Percentiles rank a stretch among this genome's conserved stretches.
These are phyloP conservation scores for Drosophila sp. DNA, from an alignment of 1,140 invertebrate genomes.

Conservation along the genomic window DNA sequence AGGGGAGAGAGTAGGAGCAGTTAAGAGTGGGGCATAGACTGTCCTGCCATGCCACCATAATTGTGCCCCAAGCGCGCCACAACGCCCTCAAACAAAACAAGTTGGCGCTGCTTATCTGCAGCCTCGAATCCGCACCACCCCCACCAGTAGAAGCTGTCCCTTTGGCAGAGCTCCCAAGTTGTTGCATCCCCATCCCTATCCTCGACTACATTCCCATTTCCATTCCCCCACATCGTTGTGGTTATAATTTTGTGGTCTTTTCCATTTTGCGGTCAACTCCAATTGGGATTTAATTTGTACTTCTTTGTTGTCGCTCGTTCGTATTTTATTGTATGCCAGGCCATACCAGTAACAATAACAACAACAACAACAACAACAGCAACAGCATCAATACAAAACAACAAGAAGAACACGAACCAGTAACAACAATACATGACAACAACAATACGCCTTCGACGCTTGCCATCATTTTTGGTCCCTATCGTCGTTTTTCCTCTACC, in stretches of 20 bases:
- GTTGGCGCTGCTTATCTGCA: slow-evolving; percentile 72
- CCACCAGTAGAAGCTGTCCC: slow-evolving; percentile 2
- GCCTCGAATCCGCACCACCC: slow-evolving; percentile 51
- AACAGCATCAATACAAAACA: too few relatives aligned
- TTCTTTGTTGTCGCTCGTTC: slow-evolving; percentile 81
- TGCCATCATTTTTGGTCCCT: slow-evolving; percentile 51
- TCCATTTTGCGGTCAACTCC: slow-evolving; percentile 82
- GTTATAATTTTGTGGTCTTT: slow-evolving; percentile 83
- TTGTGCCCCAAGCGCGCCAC: slow-evolving; percentile 62
- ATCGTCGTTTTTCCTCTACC: not conserved
- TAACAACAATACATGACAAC: slow-evolving; percentile 58
- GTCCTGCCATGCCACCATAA: slow-evolving; percentile 26
- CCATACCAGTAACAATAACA: slow-evolving; percentile 55
- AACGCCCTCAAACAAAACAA: slow-evolving; percentile 79
- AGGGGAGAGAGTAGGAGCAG: not conserved
- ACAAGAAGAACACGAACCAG: slow-evolving; percentile 45
- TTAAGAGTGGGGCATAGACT: not conserved
- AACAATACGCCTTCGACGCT: slow-evolving; percentile 70
- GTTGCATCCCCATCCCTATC: slow-evolving; percentile 18
- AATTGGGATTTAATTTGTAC: slow-evolving; percentile 83
- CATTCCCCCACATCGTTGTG: slow-evolving; percentile 72
- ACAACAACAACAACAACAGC: slow-evolving; percentile 50
- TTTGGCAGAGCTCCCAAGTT: slow-evolving; percentile 60
- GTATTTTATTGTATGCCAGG: slow-evolving; percentile 74
- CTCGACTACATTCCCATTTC: too few relatives aligned